phyloP scores from a whole-genome alignment of 92 coral and sea anemone species.

The Zoanthus sociatus region DNA sequence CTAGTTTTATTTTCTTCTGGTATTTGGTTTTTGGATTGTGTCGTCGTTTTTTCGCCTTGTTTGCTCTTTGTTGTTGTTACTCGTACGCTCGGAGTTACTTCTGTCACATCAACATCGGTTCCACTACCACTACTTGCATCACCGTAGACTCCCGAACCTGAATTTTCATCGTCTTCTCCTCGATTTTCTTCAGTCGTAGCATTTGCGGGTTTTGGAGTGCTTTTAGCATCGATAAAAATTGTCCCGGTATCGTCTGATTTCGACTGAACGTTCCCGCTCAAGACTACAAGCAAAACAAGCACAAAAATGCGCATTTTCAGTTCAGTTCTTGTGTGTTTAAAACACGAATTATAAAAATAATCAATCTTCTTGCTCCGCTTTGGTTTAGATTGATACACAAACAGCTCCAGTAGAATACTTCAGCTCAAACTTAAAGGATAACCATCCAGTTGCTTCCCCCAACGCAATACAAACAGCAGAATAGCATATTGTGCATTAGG shows the following conservation, averaged over 20 bases:
- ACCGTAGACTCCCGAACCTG: conserved; percentile 57
- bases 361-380: not conserved
- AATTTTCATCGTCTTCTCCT: conserved; percentile 66
- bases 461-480: conserved; percentile 55
- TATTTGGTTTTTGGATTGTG: not conserved
- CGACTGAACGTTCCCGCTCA: conserved; percentile 59
- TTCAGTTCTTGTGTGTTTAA: conserved; percentile 2
- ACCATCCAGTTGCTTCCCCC: not conserved
- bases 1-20: not conserved
- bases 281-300: conserved; percentile 57
- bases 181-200: conserved; percentile 24
- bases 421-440: not conserved
- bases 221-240: conserved; percentile 64
- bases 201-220: conserved; percentile 35
- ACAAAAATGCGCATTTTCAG: conserved; percentile 59
- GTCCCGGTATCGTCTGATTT: conserved; percentile 49
- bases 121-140: conserved; percentile 72
- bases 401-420: not conserved
- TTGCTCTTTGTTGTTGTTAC: conserved; percentile 7
- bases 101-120: conserved; percentile 41
- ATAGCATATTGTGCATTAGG: conserved; percentile 54
- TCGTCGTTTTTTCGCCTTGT: not conserved
- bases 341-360: not conserved
- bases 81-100: not conserved
- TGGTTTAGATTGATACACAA: not conserved